phyloP scores from a whole-genome alignment of 2,888 invertebrate genomes.

The Poecilobothrus nobilitatus region DNA sequence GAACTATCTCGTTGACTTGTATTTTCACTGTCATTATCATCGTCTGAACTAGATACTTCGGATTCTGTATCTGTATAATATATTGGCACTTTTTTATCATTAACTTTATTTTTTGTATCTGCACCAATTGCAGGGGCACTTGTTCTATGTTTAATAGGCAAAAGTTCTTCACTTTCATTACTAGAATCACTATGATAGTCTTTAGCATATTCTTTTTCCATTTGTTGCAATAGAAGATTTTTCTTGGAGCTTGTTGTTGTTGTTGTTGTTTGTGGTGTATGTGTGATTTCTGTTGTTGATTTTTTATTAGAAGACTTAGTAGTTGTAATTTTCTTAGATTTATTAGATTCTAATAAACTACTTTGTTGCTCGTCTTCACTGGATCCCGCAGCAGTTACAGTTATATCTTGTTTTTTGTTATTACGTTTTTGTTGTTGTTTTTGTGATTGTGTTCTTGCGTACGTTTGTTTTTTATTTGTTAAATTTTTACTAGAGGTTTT shows the following conservation, averaged over 20 bases:
- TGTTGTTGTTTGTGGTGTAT: slow-evolving; percentile 14
- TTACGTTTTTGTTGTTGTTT: neutral
- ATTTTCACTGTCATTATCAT: neutral
- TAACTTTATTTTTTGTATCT: slow-evolving; percentile 37
- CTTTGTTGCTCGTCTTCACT: slow-evolving; percentile 46
- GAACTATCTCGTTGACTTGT: slow-evolving; percentile 1
- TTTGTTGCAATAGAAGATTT: slow-evolving; percentile 58
- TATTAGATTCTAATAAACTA: slow-evolving; percentile 16
- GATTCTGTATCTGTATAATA: slow-evolving; percentile 76
- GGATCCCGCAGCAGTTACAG: slow-evolving; percentile 51
- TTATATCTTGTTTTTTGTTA: neutral
- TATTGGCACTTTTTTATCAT: slow-evolving; percentile 58
- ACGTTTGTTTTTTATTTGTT: slow-evolving; percentile 16
- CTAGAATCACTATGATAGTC: slow-evolving; percentile 64
- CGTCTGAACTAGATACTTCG: neutral
- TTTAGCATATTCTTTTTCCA: slow-evolving; percentile 62
- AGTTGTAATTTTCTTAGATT: slow-evolving; percentile 17
- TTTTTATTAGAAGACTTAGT: slow-evolving; percentile 17
- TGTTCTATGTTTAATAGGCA: slow-evolving; percentile 47
- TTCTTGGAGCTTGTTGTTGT: slow-evolving; percentile 21
- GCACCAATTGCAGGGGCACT: slow-evolving; percentile 13
- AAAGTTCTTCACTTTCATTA: slow-evolving; percentile 74
- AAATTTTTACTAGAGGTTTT: neutral
- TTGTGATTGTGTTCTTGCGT: slow-evolving; percentile 17
- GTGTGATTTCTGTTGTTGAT: slow-evolving; percentile 13